Percentiles rank a stretch among this genome's conserved stretches.
These are phyloP conservation scores for Baryphthengus martii DNA, from an alignment of 2,113 vertebrate species.

Conservation along the genomic window DNA sequence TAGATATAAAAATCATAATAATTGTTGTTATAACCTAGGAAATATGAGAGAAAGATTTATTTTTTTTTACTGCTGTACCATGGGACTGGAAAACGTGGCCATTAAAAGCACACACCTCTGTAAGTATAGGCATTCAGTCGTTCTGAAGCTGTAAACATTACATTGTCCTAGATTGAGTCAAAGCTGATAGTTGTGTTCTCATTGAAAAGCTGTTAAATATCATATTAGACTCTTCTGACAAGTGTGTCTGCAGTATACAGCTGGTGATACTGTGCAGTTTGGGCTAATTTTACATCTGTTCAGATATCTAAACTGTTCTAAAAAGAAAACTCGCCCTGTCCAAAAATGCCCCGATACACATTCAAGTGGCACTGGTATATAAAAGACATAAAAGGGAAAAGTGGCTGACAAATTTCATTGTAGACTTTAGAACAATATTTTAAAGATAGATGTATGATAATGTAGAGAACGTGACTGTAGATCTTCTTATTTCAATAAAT, in stretches of 20 bases:
- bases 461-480: not conserved
- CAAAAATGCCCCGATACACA: not conserved
- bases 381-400: not conserved
- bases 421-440: not conserved
- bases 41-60: not conserved
- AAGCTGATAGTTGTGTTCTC: not conserved
- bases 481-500: not conserved
- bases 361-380: not conserved
- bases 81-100: not conserved
- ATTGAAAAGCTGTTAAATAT: conserved; percentile 22
- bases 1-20: conserved; percentile 27
- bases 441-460: not conserved
- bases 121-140: not conserved
- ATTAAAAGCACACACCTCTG: not conserved
- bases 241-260: not conserved
- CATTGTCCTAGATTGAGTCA: not conserved
- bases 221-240: not conserved
- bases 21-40: not conserved
- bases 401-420: not conserved
- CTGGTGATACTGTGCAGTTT: not conserved
- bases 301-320: not conserved
- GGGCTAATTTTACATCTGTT: conserved; percentile 39
- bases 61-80: not conserved
- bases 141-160: conserved; percentile 15
- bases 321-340: conserved; percentile 3